These are phyloP conservation scores for Tetragnatha versicolor DNA, from an alignment of 1,140 invertebrate species.

Conservation along the genomic window DNA sequence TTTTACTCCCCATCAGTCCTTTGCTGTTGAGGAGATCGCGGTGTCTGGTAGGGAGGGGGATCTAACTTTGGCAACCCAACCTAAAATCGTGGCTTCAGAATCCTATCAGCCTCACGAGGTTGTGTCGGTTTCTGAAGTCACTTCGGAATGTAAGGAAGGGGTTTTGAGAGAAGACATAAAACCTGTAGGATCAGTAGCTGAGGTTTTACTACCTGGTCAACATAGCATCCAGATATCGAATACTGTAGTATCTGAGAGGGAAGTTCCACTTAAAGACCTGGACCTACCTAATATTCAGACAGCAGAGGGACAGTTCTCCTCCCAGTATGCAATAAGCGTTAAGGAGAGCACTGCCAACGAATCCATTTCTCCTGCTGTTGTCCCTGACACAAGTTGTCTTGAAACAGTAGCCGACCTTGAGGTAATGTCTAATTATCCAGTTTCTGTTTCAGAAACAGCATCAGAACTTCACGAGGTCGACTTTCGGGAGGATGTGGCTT, in stretches of 20 bases:
- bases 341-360: conserved; percentile 5
- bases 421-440: conserved; percentile 53
- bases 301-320: conserved; percentile 6
- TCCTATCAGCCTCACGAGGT: conserved; percentile 66
- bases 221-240: conserved; percentile 67
- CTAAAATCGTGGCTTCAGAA: conserved; percentile 63
- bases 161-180: conserved; percentile 63
- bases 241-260: conserved; percentile 36
- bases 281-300: background rate
- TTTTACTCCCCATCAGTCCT: conserved; percentile 26
- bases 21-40: conserved; percentile 63
- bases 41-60: conserved; percentile 65
- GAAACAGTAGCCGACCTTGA: conserved; percentile 31
- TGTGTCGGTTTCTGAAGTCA: conserved; percentile 66
- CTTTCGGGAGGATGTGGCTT: background rate
- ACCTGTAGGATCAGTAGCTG: conserved; percentile 64
- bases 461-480: conserved; percentile 48
- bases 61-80: conserved; percentile 60
- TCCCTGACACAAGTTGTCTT: conserved; percentile 1
- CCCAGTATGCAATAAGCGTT: conserved; percentile 15
- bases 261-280: conserved; percentile 34
- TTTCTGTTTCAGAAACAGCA: conserved; percentile 57
- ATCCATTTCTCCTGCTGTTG: conserved; percentile 3
- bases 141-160: conserved; percentile 66
- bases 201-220: conserved; percentile 64